Percentiles rank a stretch among this genome's conserved stretches.
Conservation (phyloP, 2,113 vertebrate species). For the Montifringilla adamsi region DNA sequence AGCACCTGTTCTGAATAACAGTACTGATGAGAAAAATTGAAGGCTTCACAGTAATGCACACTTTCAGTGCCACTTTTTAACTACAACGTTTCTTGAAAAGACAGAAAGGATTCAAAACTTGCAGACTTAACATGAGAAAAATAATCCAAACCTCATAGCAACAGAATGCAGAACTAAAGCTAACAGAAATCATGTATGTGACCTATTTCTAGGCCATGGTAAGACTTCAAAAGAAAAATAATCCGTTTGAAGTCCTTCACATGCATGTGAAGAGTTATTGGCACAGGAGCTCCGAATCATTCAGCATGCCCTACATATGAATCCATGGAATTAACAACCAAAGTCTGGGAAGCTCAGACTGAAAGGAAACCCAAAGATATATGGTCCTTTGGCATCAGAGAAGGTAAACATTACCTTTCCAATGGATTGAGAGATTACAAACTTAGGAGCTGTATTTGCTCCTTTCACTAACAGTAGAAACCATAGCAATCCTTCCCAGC, state of each 20-base stretch:
- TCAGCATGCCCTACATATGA: neutral
- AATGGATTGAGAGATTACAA: neutral
- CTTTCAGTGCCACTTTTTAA: slow-evolving; percentile 6
- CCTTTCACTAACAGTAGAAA: neutral
- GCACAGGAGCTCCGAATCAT: slow-evolving; percentile 1
- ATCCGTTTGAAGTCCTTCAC: neutral
- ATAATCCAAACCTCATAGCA: neutral
- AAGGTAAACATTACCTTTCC: neutral
- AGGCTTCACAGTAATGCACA: slow-evolving; percentile 31
- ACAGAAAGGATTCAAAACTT: neutral
- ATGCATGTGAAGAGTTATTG: neutral
- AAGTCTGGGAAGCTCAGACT: neutral
- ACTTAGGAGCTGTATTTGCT: neutral
- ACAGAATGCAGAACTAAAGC: slow-evolving; percentile 10
- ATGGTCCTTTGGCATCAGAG: neutral
- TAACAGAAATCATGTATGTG: neutral
- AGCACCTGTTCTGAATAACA: neutral
- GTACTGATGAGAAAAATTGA: neutral
- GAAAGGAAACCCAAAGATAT: neutral
- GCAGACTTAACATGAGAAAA: neutral
- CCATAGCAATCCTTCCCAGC: neutral
- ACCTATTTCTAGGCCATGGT: neutral
- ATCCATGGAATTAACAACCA: neutral
- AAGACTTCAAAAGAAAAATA: neutral
- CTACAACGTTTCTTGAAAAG: neutral